Conservation (phyloP, 2,888 invertebrate genomes). For the Apocheima hispidaria region DNA sequence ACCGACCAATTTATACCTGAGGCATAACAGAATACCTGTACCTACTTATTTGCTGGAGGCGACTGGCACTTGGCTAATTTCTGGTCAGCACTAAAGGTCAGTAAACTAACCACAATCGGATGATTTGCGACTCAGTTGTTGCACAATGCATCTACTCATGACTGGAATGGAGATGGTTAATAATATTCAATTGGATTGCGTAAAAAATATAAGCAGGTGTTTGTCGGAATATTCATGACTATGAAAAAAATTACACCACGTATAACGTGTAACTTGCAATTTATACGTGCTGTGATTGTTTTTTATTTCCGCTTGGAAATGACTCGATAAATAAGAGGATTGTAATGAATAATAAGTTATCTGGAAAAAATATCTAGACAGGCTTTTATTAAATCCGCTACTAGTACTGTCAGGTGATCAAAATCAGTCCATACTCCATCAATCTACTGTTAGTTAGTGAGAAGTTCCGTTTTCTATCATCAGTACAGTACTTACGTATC, state of each 20-base stretch:
- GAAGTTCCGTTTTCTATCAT: too few relatives aligned
- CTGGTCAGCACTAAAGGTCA: conserved; percentile 32
- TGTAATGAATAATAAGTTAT: not conserved
- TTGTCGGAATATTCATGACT: conserved; percentile 10
- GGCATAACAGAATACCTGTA: not conserved
- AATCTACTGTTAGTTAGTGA: too few relatives aligned
- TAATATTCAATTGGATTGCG: conserved; percentile 33
- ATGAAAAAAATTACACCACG: too few relatives aligned
- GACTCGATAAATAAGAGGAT: conserved; percentile 5
- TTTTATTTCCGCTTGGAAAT: conserved; percentile 24
- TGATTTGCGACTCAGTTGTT: conserved; percentile 44
- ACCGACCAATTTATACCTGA: not conserved
- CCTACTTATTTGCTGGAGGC: conserved; percentile 9
- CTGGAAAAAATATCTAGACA: too few relatives aligned
- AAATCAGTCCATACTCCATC: too few relatives aligned
- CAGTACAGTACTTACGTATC: too few relatives aligned
- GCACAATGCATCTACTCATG: conserved; percentile 33
- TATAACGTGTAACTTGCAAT: too few relatives aligned
- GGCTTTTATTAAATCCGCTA: too few relatives aligned
- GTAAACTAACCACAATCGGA: conserved; percentile 26
- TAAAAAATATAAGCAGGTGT: conserved; percentile 32
- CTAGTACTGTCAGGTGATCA: too few relatives aligned
- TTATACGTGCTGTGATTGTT: conserved; percentile 18
- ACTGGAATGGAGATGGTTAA: conserved; percentile 33
- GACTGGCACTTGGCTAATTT: conserved; percentile 32